Evolutionary conservation across 2,888 invertebrate genomes (phyloP).

Genomic region (Cloeon dipterum): DNA sequence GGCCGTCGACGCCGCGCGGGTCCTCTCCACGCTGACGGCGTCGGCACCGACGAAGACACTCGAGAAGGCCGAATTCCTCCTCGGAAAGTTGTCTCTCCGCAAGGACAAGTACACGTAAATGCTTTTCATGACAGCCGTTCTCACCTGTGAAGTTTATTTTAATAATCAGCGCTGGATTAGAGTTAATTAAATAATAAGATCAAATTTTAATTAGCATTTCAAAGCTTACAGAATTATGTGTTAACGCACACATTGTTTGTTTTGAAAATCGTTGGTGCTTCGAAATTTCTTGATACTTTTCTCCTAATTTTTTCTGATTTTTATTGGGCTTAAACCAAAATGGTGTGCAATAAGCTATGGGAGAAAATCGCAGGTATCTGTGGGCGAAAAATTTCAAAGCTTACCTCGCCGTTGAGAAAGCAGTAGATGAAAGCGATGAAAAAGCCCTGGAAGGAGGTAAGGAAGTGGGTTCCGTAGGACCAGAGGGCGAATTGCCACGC

Average conservation of each 20-base stretch:
- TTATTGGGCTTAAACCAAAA: too few relatives aligned
- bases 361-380: too few relatives aligned
- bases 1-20: background rate
- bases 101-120: slow-evolving; percentile 21
- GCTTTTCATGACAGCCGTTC: slow-evolving; percentile 21
- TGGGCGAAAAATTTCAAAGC: too few relatives aligned
- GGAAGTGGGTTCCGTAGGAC: slow-evolving; percentile 55
- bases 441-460: slow-evolving; percentile 67
- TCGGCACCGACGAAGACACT: slow-evolving; percentile 10
- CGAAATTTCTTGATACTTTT: background rate
- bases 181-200: too few relatives aligned
- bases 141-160: slow-evolving; percentile 19
- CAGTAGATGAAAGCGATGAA: slow-evolving; percentile 62
- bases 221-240: too few relatives aligned
- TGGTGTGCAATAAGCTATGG: too few relatives aligned
- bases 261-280: too few relatives aligned
- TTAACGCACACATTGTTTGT: too few relatives aligned
- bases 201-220: too few relatives aligned
- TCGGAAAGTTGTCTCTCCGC: slow-evolving; percentile 10
- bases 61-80: slow-evolving; percentile 12
- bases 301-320: too few relatives aligned
- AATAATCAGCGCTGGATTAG: too few relatives aligned
- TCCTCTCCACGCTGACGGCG: background rate
- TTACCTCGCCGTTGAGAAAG: slow-evolving; percentile 63
- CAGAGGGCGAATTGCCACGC: slow-evolving; percentile 51